Base-by-base conservation (phyloP, 2,888 invertebrate species). In the Eustalomyia histrio region DNA sequence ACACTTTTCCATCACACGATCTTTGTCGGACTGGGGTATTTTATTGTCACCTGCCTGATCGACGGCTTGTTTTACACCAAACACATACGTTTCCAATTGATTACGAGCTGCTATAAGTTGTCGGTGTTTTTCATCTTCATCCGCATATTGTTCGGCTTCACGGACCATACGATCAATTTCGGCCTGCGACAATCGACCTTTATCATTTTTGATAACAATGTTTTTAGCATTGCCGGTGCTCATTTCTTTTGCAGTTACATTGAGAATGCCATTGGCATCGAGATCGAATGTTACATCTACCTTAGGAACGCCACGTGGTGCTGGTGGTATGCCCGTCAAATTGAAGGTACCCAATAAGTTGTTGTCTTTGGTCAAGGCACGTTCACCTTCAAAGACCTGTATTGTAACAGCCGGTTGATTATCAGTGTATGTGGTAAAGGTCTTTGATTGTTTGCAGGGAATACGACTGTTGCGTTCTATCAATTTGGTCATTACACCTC, bases 261-360 rank as follows among this genome's bases (percentile, higher is more conserved):
- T 96, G 82, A 98, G 91, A 91, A 98, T 98, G 88, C 98, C 98
- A 91, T 98, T 97, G 58, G 97, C 97, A 87, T 98, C 97, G 86
- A 95, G 94, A 65, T 88, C 88, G 88, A 95, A 95, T 47, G 95
- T 95, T 21, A 95, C 95, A 89, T 95, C 97, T 91, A 94, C 97
- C 91, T 93, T 96, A 83, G 94, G 97, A 84, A 94, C 97, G 88
- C 94, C 98, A 84, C 94, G 95, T 80, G 94, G 98, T 89, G 95
- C 96, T 18, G 98, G 97, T 2, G 98, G 97, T 87, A 98, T 98
- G 47, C 97, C 98, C 18, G 96, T 95, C 72, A 99, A 93, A 90
- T 99, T 97, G 91, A 99, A 99, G 90, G 97, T 98, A 79, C 99
- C 99, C 83, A 99, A 93, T 47, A 97, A 92, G 90, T 98, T 96